Conservation (phyloP, 2,113 vertebrate species). For the Caracal caracal region DNA sequence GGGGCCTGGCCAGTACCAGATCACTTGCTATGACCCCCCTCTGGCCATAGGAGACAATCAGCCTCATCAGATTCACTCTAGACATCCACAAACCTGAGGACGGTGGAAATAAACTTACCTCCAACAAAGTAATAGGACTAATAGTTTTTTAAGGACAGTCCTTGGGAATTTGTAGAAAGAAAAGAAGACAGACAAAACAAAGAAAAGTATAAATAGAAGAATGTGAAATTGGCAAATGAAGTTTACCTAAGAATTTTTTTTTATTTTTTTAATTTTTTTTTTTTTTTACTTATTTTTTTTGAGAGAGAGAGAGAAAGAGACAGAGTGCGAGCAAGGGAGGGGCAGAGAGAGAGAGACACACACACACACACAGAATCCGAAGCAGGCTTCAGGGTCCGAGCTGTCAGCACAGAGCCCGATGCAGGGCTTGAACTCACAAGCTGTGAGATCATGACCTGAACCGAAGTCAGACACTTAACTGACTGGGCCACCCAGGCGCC, state of each 20-base stretch:
- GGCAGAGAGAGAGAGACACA: too few species aligned
- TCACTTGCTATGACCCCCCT: constrained; percentile 86
- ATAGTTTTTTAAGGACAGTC: constrained; percentile 90
- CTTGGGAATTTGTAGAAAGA: constrained; percentile 91
- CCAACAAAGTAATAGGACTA: constrained; percentile 90
- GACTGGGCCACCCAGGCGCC: too few species aligned
- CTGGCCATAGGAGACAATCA: constrained; percentile 86
- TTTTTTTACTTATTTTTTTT: too few species aligned
- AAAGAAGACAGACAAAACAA: constrained; percentile 69
- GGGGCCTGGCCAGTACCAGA: constrained; percentile 84
- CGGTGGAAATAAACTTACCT: constrained; percentile 93
- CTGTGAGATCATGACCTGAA: too few species aligned
- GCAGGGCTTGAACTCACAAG: too few species aligned
- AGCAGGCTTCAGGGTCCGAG: too few species aligned
- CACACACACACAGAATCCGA: too few species aligned
- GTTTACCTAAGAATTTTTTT: background rate
- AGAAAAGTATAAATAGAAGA: constrained; percentile 36
- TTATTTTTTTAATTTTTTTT: too few species aligned
- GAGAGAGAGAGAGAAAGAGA: too few species aligned
- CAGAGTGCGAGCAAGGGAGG: too few species aligned
- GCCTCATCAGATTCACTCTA: constrained; percentile 89
- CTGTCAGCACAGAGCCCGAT: too few species aligned
- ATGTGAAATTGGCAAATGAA: constrained; percentile 12
- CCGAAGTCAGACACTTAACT: too few species aligned
- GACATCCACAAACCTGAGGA: constrained; percentile 91